Percentiles rank a stretch among this genome's conserved stretches.
Conservation (phyloP, 2,888 invertebrate genomes). For the Brenthis daphne region DNA sequence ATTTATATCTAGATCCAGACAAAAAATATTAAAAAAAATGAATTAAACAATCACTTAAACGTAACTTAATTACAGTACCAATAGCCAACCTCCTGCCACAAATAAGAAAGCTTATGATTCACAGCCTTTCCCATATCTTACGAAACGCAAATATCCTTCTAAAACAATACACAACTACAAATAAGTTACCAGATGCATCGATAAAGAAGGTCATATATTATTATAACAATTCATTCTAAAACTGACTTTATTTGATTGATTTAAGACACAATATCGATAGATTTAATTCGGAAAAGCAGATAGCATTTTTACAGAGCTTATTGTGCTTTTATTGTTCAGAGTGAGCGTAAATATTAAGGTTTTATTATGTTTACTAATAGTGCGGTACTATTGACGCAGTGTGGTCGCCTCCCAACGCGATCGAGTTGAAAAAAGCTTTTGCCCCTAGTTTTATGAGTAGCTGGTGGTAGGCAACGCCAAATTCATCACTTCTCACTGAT, state of each 20-base stretch:
- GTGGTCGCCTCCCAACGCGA: constrained; percentile 77
- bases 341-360: constrained; percentile 75
- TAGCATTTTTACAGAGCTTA: constrained; percentile 67
- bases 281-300: constrained; percentile 50
- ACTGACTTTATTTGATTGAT: constrained; percentile 33
- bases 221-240: constrained; percentile 38
- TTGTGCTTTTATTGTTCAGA: constrained; percentile 74
- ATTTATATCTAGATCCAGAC: not conserved
- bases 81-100: constrained; percentile 59
- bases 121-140: constrained; percentile 62
- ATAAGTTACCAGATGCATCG: constrained; percentile 61
- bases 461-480: constrained; percentile 60
- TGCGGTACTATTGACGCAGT: constrained; percentile 62
- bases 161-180: constrained; percentile 75
- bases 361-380: constrained; percentile 79
- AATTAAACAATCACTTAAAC: constrained; percentile 33
- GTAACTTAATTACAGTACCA: constrained; percentile 47
- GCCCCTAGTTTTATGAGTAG: constrained; percentile 68
- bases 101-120: constrained; percentile 56
- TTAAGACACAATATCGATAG: constrained; percentile 43
- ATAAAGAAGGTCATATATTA: constrained; percentile 49
- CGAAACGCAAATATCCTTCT: constrained; percentile 67
- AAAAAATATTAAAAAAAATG: constrained; percentile 3
- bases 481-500: constrained; percentile 73
- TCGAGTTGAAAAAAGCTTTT: constrained; percentile 58